These are phyloP conservation scores for Pseudococcus jackbeardsleyi DNA, from an alignment of 2,888 invertebrate genomes.

Conservation along the genomic window DNA sequence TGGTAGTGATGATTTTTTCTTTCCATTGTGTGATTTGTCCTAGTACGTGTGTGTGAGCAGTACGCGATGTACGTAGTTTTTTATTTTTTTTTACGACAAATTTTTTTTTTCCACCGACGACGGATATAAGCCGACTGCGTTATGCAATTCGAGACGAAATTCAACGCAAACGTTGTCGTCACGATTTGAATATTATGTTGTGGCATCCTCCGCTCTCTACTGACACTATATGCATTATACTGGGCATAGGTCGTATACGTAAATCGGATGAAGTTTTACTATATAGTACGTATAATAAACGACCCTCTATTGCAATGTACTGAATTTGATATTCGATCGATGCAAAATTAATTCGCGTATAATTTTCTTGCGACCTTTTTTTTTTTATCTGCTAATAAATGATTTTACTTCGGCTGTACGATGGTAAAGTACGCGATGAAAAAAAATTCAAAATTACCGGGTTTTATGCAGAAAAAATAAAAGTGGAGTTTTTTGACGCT, in stretches of 20 bases:
- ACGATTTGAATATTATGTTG: slow-evolving; percentile 27
- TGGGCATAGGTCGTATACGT: not conserved
- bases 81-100: slow-evolving; percentile 2
- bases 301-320: slow-evolving; percentile 6
- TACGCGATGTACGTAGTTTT: not conserved
- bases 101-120: not conserved
- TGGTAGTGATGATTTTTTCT: not conserved
- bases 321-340: slow-evolving; percentile 51
- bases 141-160: slow-evolving; percentile 33
- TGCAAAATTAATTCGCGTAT: slow-evolving; percentile 52
- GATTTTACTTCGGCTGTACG: not conserved
- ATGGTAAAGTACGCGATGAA: not conserved
- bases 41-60: not conserved
- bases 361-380: slow-evolving; percentile 50
- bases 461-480: slow-evolving; percentile 1
- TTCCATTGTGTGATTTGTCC: slow-evolving; percentile 1
- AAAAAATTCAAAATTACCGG: not conserved
- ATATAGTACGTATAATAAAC: slow-evolving; percentile 5
- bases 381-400: slow-evolving; percentile 28
- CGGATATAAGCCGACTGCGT: not conserved
- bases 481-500: slow-evolving; percentile 20
- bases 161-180: slow-evolving; percentile 19
- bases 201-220: not conserved
- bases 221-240: not conserved
- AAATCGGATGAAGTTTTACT: slow-evolving; percentile 16